Evolutionary conservation across 2,797 vertebrate genomes (phyloP), one percentile per base, ranked within the genome.

Genomic region (Delichon dasypus): DNA sequence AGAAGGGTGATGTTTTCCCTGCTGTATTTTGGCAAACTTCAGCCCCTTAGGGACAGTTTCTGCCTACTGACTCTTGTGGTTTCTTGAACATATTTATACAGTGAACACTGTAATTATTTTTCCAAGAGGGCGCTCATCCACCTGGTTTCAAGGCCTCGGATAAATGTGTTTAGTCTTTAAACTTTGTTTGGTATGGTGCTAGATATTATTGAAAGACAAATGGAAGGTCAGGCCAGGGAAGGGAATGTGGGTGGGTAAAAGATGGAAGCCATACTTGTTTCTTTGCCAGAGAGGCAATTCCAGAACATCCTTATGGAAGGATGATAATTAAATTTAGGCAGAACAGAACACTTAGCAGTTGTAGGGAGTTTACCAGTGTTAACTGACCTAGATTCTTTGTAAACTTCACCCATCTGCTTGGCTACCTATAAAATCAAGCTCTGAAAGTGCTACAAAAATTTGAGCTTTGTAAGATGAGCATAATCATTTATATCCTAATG

Each of bases 31-130:
- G 75, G 34, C 71, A 81, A 85, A 91, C 84, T 93, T 93, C 48
- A 84, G 51, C 44, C 88, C 95, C 95, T 66, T 91, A 89, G 89
- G 95, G 85, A n/a, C 73, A 36, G 62, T 70, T 95, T 88, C 87
- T 86, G 58, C 51, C 55, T 81, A 10, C 60, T 38, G 60, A 92
- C n/a, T 78, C 76, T 88, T 96, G 92, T 90, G 92, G 93, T 73
- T 97, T 91, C 79, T 86, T 84, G 32, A 75, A 38, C 3, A 5
- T 78, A 58, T 65, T 89, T 92, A 65, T 60, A 30, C 73, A 78
- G 32, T 44, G 73, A 93, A 42, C 3, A 8, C 40, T 75, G 36
- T 88, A 92, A 89, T 91, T 96, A 57, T 68, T 93, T 93, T 92
- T 77, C 66, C 11, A n/a, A 72, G 72, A 89, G 29, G 32, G 40